Percentiles rank a stretch among this genome's conserved stretches.
phyloP scores from a whole-genome alignment of 2,888 invertebrate genomes.

The Andrena trimmerana region DNA sequence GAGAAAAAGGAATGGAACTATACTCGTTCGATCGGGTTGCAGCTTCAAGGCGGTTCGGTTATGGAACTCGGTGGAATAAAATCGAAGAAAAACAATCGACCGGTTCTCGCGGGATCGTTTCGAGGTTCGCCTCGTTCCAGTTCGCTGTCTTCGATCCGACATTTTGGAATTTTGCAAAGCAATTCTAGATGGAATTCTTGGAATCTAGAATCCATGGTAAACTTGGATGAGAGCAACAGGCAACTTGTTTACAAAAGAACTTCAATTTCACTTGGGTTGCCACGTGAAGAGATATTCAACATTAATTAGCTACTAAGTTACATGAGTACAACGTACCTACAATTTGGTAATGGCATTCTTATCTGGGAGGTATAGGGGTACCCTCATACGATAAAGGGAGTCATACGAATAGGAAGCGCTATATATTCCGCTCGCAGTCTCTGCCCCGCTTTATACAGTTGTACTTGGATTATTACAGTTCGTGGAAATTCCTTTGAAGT shows the following conservation, averaged over 20 bases:
- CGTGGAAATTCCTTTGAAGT: slow-evolving; percentile 2
- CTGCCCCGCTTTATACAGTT: slow-evolving; percentile 9
- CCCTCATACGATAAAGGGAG: slow-evolving; percentile 61
- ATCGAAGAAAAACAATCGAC: slow-evolving; percentile 69
- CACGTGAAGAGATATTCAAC: background rate
- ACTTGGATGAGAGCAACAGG: background rate
- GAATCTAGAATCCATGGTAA: background rate
- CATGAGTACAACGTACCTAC: background rate
- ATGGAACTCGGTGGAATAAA: slow-evolving; percentile 52
- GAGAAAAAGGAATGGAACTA: slow-evolving; percentile 48
- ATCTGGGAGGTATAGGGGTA: slow-evolving; percentile 61
- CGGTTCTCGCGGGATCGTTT: slow-evolving; percentile 69
- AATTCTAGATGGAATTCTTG: background rate
- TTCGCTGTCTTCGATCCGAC: background rate
- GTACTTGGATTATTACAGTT: slow-evolving; percentile 10
- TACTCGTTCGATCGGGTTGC: slow-evolving; percentile 41
- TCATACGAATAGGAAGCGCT: slow-evolving; percentile 8
- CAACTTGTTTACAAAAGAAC: background rate
- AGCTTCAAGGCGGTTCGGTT: slow-evolving; percentile 76
- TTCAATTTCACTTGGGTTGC: background rate
- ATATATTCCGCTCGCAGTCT: slow-evolving; percentile 45
- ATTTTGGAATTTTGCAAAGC: background rate
- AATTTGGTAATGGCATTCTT: slow-evolving; percentile 52
- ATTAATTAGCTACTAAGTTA: background rate
- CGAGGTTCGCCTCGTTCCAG: slow-evolving; percentile 7